Evolutionary conservation across 1,140 invertebrate genomes (phyloP).

Genomic region (Drosophila sproati): DNA sequence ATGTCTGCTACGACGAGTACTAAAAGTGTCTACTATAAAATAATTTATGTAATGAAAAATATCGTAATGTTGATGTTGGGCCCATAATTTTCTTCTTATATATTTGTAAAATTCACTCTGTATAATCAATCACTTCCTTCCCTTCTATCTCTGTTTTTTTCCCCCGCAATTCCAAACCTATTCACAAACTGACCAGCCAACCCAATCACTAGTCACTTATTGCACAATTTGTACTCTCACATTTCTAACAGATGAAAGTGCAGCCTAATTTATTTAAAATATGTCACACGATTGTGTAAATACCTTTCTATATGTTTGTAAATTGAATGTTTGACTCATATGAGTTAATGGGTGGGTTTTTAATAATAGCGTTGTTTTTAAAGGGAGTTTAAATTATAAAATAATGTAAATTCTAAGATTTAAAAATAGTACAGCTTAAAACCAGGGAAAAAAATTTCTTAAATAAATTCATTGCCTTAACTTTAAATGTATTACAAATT

Average conservation of each 20-base stretch:
- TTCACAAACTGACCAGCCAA: constrained; percentile 31
- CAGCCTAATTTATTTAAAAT: constrained; percentile 28
- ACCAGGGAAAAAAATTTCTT: too few relatives aligned
- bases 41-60: constrained; percentile 85
- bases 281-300: constrained; percentile 42
- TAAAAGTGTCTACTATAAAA: constrained; percentile 84
- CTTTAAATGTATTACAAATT: too few relatives aligned
- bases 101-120: constrained; percentile 54
- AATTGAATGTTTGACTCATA: constrained; percentile 18
- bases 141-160: not conserved
- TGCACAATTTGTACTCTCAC: constrained; percentile 33
- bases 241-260: constrained; percentile 23
- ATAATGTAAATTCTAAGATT: too few relatives aligned
- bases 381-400: not conserved
- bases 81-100: constrained; percentile 66
- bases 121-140: constrained; percentile 50
- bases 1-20: constrained; percentile 70
- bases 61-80: constrained; percentile 85
- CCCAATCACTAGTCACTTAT: constrained; percentile 35
- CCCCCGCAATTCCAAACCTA: constrained; percentile 29
- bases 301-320: constrained; percentile 36
- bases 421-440: too few relatives aligned
- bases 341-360: constrained; percentile 10
- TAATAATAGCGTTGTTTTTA: not conserved
- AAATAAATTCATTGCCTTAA: too few relatives aligned